Percentiles rank a stretch among this genome's conserved stretches.
Conservation (phyloP, 2,113 vertebrate species). For the Pseudolaguvia tuberculata region DNA sequence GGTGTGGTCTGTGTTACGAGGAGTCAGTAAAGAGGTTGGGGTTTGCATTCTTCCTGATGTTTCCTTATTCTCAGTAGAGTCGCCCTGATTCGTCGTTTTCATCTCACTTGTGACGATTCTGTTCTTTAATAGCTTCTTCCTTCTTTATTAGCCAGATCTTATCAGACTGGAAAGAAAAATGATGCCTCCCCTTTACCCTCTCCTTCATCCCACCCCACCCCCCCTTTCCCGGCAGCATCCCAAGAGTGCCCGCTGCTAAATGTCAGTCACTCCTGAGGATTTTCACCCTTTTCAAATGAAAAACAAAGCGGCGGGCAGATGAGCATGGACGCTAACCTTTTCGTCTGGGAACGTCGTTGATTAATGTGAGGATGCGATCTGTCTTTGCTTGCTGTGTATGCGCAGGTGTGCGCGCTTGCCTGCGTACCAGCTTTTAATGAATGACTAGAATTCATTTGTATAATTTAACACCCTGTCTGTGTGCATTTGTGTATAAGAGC, state of each 20-base stretch:
- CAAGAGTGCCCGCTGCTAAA: slow-evolving; percentile 3
- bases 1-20: not conserved
- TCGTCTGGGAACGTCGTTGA: slow-evolving; percentile 7
- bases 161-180: slow-evolving; percentile 42
- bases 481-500: slow-evolving; percentile 19
- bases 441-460: slow-evolving; percentile 28
- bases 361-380: not conserved
- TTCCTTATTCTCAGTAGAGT: not conserved
- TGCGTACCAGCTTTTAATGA: slow-evolving; percentile 8
- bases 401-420: slow-evolving; percentile 17
- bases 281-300: slow-evolving; percentile 22
- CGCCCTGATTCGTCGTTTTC: not conserved
- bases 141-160: slow-evolving; percentile 41
- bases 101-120: not conserved
- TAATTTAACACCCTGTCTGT: slow-evolving; percentile 29
- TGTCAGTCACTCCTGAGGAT: slow-evolving; percentile 32
- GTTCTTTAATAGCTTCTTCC: slow-evolving; percentile 1
- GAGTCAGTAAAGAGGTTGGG: not conserved
- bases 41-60: not conserved
- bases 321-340: slow-evolving; percentile 33
- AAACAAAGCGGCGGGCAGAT: not conserved
- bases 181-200: slow-evolving; percentile 30
- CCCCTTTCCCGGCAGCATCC: slow-evolving; percentile 18
- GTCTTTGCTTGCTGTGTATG: not conserved
- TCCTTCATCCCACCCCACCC: slow-evolving; percentile 3